Conservation (phyloP, 2,113 vertebrate genomes). For the Myrmecobius fasciatus region DNA sequence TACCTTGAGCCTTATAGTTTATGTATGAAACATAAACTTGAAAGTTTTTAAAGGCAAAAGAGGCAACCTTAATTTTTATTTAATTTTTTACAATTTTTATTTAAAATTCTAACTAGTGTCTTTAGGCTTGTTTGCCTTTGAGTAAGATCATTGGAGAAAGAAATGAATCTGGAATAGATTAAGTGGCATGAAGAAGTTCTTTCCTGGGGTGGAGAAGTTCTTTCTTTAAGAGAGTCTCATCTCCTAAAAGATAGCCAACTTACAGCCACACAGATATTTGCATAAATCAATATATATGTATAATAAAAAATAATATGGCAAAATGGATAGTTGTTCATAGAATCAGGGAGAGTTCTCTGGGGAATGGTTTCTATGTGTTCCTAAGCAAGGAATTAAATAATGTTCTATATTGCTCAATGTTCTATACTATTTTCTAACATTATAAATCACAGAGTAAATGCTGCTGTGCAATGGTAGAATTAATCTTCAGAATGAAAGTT, state of each 20-base stretch:
- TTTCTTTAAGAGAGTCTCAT: neutral
- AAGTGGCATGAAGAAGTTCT: neutral
- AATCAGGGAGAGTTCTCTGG: too few species aligned
- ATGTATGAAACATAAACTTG: neutral
- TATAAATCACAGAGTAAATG: neutral
- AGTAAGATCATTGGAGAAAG: neutral
- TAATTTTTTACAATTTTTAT: too few species aligned
- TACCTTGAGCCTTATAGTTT: neutral
- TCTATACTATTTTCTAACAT: neutral
- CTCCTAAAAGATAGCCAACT: neutral
- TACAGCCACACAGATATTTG: neutral
- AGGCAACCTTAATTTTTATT: too few species aligned
- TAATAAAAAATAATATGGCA: too few species aligned
- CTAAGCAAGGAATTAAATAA: too few species aligned
- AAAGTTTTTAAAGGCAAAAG: neutral
- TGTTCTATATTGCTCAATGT: neutral
- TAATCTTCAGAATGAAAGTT: neutral
- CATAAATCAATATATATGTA: neutral
- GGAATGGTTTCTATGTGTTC: too few species aligned
- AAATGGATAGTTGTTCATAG: too few species aligned
- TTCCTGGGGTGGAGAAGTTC: neutral
- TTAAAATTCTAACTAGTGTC: neutral
- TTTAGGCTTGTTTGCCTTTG: neutral
- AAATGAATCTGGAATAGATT: neutral
- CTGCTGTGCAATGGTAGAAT: neutral